A percentile compares a stretch with the other conserved stretches of the same genome.
phyloP scores from a whole-genome alignment of 1,140 invertebrate species.

The Cyclina sinensis region DNA sequence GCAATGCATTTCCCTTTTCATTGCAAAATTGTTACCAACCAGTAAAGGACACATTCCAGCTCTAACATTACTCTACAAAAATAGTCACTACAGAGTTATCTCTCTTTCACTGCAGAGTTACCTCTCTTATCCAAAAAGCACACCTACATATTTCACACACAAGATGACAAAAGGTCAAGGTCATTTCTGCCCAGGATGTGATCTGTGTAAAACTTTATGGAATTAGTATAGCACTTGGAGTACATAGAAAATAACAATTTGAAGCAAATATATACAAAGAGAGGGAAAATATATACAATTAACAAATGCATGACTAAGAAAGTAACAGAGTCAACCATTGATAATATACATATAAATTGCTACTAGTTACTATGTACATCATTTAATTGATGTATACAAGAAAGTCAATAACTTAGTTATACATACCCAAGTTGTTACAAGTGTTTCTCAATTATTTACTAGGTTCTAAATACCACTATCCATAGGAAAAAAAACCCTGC shows the following conservation, averaged over 20 bases:
- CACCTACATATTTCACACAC: constrained; percentile 45
- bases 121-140: not conserved
- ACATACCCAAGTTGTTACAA: no score
- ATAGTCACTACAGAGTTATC: constrained; percentile 15
- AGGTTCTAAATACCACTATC: no score
- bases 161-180: constrained; percentile 58
- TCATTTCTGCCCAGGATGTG: constrained; percentile 61
- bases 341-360: not conserved
- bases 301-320: not conserved
- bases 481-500: no score
- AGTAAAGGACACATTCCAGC: not conserved
- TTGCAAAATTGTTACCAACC: not conserved
- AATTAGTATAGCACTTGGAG: constrained; percentile 64
- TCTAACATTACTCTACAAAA: not conserved
- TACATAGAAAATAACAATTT: constrained; percentile 33
- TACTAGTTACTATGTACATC: no score
- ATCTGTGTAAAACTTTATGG: constrained; percentile 61
- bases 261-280: constrained; percentile 44
- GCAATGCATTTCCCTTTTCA: not conserved
- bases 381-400: no score
- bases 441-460: no score
- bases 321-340: not conserved
- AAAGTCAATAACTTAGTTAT: no score
- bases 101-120: not conserved
- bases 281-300: constrained; percentile 31